Evolutionary conservation across 1,140 invertebrate genomes (phyloP), one percentile per base, ranked within the genome.

Genomic region (Linepithema humile): DNA sequence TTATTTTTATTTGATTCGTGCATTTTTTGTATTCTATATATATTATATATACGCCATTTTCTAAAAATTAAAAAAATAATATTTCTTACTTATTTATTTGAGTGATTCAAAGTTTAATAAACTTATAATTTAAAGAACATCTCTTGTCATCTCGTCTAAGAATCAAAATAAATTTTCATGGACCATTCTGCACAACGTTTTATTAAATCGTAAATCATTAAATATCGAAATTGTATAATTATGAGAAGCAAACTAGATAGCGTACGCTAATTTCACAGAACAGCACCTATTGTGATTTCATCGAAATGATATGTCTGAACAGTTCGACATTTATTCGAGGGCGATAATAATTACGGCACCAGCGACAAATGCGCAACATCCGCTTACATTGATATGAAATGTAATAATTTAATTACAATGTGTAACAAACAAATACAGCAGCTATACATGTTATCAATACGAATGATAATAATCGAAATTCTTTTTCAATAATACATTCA

Each of bases 341-440:
- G 57, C 48, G 48, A 80, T 80, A 80, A 80, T 80, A 69, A 80
- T 80, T 70, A 43, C 48, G 64, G 48, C 35, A 69, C n/a, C 64
- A 55, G 48, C 64, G 35, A 40, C 43, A 40, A 78, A 50, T 80
- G 48, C 62, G 57, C 82, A 74, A 38, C 74, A 67, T 87, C 45
- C 73, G 80, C n/a, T 74, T 84, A 87, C 50, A 59, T 32, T 84
- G 82, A 87, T 88, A 84, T 85, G 82, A 87, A 78, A 87, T 53
- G 74, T 83, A 74, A 88, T 87, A 74, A 85, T 87, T 80, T 4
- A 88, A 88, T 88, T 77, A 88, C 74, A 87, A 88, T 62, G 32
- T 38, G 26, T 80, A 88, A 88, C 83, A 82, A 84, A 84, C 69
- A 84, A 70, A 75, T 50, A 65, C 17, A 75, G 48, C 43, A 53